Base-by-base conservation (phyloP, 2,113 vertebrate genomes). In the Tetraodon nigroviridis region DNA sequence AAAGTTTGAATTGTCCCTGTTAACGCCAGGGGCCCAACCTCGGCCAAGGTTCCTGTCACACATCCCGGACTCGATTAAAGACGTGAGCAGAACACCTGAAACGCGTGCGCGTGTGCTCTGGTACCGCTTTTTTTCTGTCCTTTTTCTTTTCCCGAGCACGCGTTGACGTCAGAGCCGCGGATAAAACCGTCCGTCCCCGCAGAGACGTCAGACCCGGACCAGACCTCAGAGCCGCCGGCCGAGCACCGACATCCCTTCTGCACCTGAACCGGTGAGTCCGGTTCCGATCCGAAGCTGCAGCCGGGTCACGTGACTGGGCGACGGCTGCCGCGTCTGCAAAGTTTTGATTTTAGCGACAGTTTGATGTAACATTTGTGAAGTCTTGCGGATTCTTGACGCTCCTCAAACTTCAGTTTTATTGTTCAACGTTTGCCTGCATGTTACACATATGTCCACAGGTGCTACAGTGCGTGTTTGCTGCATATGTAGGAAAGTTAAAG, bases 161-260 rank as follows among this genome's bases (percentile, higher is more conserved):
- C 69, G 67, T 87, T 94, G 93, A 94, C 94, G 93, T 94, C 94
- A 94, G 72, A 75, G 71, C 76, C 67, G 80, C 84, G 67, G 88
- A 92, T 93, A 94, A 92, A 94, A 92, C 68, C 73, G 69, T 67
- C 82, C 50, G 63, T 59, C 61, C 62, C 75, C 80, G 86, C 79
- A 75, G 78, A 67, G 68, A 87, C 71, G 71, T 45, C 63, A 48
- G 57, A 47, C 64, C 50, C 61, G 17, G 46, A 51, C 59, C 42
- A 53, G 42, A 55, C 32, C 56, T 53, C 66, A 68, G 29, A 70
- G 12, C 56, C 61, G 53, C 60, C 55, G 61, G 52, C 69, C 69
- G 56, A 80, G 52, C 60, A 24, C 51, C 51, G 20, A 55, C 70
- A 80, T 63, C 61, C 50, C 72, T 63, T 55, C 69, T 77, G 72